These are phyloP conservation scores for Tridacna crocea DNA, from an alignment of 2,888 invertebrate genomes.

Conservation along the genomic window DNA sequence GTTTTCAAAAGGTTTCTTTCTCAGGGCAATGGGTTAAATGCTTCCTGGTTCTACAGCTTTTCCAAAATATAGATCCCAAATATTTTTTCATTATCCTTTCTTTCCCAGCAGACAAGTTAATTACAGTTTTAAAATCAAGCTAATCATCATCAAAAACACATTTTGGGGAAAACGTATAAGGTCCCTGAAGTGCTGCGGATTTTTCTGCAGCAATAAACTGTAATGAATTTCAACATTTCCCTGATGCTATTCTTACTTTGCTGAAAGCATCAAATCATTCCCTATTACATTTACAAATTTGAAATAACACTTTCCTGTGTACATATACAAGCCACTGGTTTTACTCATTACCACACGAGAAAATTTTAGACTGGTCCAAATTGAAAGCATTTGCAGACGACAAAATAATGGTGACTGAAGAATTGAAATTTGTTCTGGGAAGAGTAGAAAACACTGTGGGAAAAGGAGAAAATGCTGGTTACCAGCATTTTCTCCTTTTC, in stretches of 20 bases:
- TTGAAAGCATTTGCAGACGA: too few relatives aligned
- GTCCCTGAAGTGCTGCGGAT: slow-evolving; percentile 4
- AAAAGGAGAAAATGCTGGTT: not conserved
- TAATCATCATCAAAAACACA: slow-evolving; percentile 6
- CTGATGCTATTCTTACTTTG: slow-evolving; percentile 3
- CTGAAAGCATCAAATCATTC: not conserved
- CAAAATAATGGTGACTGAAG: too few relatives aligned
- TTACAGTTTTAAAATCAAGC: slow-evolving; percentile 12
- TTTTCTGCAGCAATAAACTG: slow-evolving; percentile 10
- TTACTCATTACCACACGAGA: not conserved
- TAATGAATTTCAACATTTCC: slow-evolving; percentile 25
- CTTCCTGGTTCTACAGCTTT: not conserved
- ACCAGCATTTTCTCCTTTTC: not conserved
- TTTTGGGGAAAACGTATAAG: not conserved
- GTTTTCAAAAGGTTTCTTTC: too few relatives aligned
- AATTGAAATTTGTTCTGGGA: too few relatives aligned
- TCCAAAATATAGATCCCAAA: not conserved
- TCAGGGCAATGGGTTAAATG: too few relatives aligned
- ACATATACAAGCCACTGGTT: too few relatives aligned
- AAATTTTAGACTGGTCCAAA: not conserved
- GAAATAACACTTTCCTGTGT: not conserved
- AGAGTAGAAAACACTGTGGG: not conserved
- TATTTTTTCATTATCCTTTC: not conserved
- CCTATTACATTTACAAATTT: not conserved
- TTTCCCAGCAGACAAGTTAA: slow-evolving; percentile 12